Base-by-base conservation (phyloP, 37 sponge, comb jelly and placozoan species). In the Spongilla lacustris region DNA sequence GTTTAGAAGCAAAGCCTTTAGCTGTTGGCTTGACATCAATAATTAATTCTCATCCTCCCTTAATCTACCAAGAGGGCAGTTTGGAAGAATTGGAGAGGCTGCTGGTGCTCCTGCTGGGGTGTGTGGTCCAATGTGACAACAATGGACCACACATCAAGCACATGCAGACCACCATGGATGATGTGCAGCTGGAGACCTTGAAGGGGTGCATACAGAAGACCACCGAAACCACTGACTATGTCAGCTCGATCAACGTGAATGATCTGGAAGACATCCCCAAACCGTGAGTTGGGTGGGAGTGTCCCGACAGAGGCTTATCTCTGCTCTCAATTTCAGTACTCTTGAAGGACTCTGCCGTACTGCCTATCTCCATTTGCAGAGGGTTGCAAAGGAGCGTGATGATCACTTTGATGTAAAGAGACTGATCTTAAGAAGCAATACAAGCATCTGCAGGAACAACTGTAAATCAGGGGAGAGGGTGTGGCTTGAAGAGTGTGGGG, bases 81-180 rank as follows among this genome's bases (percentile, higher is more conserved):
- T 82, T 97, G 71, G 92, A 97, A 35, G 90, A 97, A 71, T 2
- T 97, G 85, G 97, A 97, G 88, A 94, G 89, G 91, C 73, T 97
- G 72, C 85, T 97, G 69, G 66, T 90, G 27, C 85, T 97, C 9
- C 82, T 97, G 28, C 87, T 97, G 38, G 97, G 97, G 66, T 94
- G 96, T 86, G 93, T 83, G 10, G 93, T 97, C 28, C 88, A 94
- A 83, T 94, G 95, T 48, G 95, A 97, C 11, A 28, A 67, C 86
- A 93, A 91, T 69, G 94, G 68, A 10, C 89, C 92, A 0, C 88
- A 94, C 34, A 90, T 97, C 32, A 91, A 94, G 88, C 80, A 85
- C 67, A 92, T 97, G 91, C 91, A 92, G 91, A 35, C 36, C n/a
- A n/a, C n/a, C n/a, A 88, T 97, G 95, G 88, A 85, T 25, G 32